These are phyloP conservation scores for Urocitellus parryii DNA, from an alignment of 2,113 vertebrate genomes.

Conservation along the genomic window DNA sequence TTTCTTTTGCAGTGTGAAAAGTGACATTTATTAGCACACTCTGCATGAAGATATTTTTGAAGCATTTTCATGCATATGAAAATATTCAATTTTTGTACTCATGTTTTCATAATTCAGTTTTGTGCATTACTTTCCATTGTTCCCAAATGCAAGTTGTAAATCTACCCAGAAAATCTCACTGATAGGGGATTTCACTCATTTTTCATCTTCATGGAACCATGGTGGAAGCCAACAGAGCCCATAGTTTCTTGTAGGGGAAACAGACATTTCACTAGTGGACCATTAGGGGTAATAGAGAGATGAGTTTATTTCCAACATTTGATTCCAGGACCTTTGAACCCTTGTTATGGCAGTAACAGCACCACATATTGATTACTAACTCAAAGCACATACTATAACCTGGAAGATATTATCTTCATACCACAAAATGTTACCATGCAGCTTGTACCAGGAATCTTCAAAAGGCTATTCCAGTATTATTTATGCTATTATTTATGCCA, in stretches of 20 bases:
- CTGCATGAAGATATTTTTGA: constrained; percentile 58
- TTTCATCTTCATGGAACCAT: not conserved
- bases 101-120: constrained; percentile 55
- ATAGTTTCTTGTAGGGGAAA: not conserved
- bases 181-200: not conserved
- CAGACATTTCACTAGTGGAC: not conserved
- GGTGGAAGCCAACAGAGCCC: not conserved
- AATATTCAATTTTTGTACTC: constrained; percentile 30
- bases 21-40: constrained; percentile 54
- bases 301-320: not conserved
- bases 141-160: constrained; percentile 33
- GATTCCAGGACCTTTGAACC: not conserved
- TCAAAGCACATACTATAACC: not conserved
- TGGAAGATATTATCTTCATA: not conserved
- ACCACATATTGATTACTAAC: not conserved
- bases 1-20: not conserved
- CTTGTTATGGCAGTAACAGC: not conserved
- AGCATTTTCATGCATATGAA: constrained; percentile 46
- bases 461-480: not conserved
- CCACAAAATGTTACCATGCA: not conserved
- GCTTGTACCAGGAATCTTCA: not conserved
- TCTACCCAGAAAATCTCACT: constrained; percentile 47
- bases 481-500: not conserved
- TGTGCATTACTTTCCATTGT: constrained; percentile 41
- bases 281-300: not conserved